A percentile compares a stretch with the other conserved stretches of the same genome.
Conservation (phyloP, 2,113 vertebrate species). For the Poeciliopsis prolifica region DNA sequence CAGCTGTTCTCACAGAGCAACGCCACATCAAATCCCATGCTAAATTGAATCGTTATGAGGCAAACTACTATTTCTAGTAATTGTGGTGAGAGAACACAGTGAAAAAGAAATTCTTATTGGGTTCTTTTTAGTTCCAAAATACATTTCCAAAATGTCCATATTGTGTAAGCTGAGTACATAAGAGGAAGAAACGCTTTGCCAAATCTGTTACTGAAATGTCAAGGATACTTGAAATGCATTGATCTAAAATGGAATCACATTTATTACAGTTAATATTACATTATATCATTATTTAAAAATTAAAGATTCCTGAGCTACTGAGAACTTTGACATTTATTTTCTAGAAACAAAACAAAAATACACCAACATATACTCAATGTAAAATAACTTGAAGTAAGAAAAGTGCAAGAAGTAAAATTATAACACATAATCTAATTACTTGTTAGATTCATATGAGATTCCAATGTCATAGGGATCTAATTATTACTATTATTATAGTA, state of each 20-base stretch:
- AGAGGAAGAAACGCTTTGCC: not conserved
- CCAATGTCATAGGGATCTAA: too few species aligned
- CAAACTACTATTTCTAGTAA: constrained; percentile 9
- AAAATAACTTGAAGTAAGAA: too few species aligned
- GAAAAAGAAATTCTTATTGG: not conserved
- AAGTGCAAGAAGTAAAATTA: too few species aligned
- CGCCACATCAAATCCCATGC: constrained; percentile 42
- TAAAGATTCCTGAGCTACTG: constrained; percentile 8
- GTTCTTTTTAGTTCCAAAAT: not conserved
- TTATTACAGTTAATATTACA: not conserved
- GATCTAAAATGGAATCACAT: not conserved
- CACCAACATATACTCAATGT: not conserved
- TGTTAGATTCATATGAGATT: too few species aligned
- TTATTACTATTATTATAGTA: too few species aligned
- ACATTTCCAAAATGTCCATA: not conserved
- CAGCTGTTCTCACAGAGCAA: constrained; percentile 44
- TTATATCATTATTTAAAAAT: constrained; percentile 7
- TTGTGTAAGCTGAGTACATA: not conserved
- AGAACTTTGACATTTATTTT: not conserved
- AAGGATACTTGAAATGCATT: not conserved
- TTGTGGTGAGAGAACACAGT: not conserved
- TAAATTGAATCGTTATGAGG: constrained; percentile 33
- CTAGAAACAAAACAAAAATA: too few species aligned
- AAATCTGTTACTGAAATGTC: not conserved
- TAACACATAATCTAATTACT: too few species aligned